Base-by-base conservation (phyloP, 1,140 invertebrate species). In the Magallana ariakensis region DNA sequence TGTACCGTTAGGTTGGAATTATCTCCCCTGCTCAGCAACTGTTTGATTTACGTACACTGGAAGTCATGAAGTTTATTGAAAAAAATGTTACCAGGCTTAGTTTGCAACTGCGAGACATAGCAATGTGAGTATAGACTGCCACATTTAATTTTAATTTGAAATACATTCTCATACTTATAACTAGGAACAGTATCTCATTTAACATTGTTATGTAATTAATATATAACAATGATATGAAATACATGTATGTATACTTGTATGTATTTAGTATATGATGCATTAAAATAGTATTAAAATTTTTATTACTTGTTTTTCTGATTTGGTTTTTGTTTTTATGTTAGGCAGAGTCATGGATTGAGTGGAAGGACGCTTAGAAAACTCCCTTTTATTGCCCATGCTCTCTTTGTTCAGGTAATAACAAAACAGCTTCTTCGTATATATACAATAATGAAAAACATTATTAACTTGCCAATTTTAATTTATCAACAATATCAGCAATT, bases 331-430 rank as follows among this genome's bases (percentile, higher is more conserved):
- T 94, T 46, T n/a, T n/a, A n/a, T n/a, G n/a, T n/a, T 91, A 96
- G 96, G 83, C 94, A 95, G 89, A 97, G 97, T 93, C 92, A 95
- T 58, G 97, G 97, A 13, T 91, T 98, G 10, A 99, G 98, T 95
- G 98, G 98, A 11, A 96, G 98, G 87, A 96, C 96, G 6, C 95
- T 99, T 85, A 95, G 98, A 60, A 98, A 98, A 94, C 95, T 99
- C 89, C 98, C 98, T 8, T 97, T 99, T 93, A 94, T 98, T 85
- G 97, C 98, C 11, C 94, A 95, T 90, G 94, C 94, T 33, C 84
- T 94, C 62, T 94, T 88, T 91, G 85, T 95, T 26, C 92, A 94
- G 91, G 94, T 94, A 91, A 87, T 86, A 46, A 46, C 33, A 46
- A 46, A 46, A 46, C 33, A 46, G 33, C 33, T 46, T 46, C 2